phyloP scores from a whole-genome alignment of 1,140 invertebrate species.

The Bombus huntii region DNA sequence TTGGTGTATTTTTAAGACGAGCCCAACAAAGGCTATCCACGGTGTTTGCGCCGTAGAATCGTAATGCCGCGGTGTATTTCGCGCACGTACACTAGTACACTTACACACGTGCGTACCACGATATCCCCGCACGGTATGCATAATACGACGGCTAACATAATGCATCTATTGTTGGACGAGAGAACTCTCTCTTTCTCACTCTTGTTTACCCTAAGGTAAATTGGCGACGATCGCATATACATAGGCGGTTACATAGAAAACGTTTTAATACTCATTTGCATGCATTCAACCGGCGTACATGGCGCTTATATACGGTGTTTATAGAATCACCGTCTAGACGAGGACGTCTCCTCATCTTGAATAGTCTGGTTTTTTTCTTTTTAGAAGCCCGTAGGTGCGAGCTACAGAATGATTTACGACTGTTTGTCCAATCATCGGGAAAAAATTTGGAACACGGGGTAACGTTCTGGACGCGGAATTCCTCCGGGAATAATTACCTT shows the following conservation, averaged over 20 bases:
- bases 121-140: constrained; percentile 58
- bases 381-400: background rate
- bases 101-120: constrained; percentile 45
- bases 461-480: background rate
- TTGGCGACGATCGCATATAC: constrained; percentile 44
- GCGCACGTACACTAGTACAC: constrained; percentile 47
- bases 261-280: constrained; percentile 69
- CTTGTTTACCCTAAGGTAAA: constrained; percentile 33
- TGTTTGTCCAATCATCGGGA: background rate
- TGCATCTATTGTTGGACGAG: constrained; percentile 63
- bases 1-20: constrained; percentile 45
- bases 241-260: constrained; percentile 36
- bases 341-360: constrained; percentile 16
- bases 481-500: background rate
- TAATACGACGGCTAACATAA: constrained; percentile 66
- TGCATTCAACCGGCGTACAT: constrained; percentile 39
- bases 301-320: constrained; percentile 44
- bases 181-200: constrained; percentile 21
- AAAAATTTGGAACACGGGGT: background rate
- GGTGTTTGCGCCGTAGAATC: constrained; percentile 39
- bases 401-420: background rate
- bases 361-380: background rate
- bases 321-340: constrained; percentile 46
- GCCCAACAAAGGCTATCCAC: constrained; percentile 46
- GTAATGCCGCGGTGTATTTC: constrained; percentile 45